phyloP scores from a whole-genome alignment of 2,888 invertebrate genomes.

The Xestia ashworthii region DNA sequence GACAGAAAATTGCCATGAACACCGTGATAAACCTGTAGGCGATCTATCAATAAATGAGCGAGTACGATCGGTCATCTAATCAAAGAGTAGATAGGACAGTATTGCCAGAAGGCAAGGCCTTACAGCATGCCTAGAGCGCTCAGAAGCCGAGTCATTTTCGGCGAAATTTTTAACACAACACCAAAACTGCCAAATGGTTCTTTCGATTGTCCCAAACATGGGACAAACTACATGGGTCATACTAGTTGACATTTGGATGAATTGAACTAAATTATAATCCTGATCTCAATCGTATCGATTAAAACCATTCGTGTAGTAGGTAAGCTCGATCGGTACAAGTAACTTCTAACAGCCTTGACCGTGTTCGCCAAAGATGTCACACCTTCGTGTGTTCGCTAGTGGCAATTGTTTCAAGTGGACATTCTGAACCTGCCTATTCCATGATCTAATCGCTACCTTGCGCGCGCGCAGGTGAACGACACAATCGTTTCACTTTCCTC shows the following conservation, averaged over 20 bases:
- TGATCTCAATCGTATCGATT: neutral
- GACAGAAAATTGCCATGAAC: conserved; percentile 58
- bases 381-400: no score
- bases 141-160: neutral
- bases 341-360: neutral
- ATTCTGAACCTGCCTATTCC: conserved; percentile 51
- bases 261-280: neutral
- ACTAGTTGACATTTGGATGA: neutral
- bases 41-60: conserved; percentile 64
- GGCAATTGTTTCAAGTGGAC: conserved; percentile 17
- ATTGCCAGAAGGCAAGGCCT: conserved; percentile 10
- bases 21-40: conserved; percentile 59
- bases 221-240: no score
- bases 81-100: neutral
- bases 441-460: conserved; percentile 68
- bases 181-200: neutral
- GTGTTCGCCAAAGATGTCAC: neutral
- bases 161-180: neutral
- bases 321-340: neutral
- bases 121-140: neutral
- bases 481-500: conserved; percentile 84
- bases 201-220: neutral
- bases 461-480: conserved; percentile 80
- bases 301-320: neutral
- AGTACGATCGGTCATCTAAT: conserved; percentile 51